Evolutionary conservation across 2,113 vertebrate genomes (phyloP), one percentile per base, ranked within the genome.

Genomic region (Lampris incognitus): DNA sequence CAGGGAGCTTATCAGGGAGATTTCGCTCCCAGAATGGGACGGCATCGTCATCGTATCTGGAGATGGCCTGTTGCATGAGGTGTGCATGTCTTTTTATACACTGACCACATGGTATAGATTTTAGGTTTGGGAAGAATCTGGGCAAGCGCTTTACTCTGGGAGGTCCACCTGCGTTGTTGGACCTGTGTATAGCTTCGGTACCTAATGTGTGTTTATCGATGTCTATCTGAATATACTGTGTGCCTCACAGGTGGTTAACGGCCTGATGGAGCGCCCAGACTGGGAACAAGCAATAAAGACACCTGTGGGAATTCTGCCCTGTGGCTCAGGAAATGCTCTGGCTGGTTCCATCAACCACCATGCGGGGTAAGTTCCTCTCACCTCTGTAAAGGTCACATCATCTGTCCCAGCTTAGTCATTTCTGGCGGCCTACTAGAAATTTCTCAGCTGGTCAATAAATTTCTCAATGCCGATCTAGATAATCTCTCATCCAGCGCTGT

Each of bases 251-350:
- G 96, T 98, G 44, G 92, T 97, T 64, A 98, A 98, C 11, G 97
- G 97, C 13, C 90, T 98, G 61, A 94, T 98, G 88, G 95, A 95
- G 56, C 94, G 96, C 48, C 87, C 95, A 0, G 96, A 98, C 77
- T 98, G 97, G 97, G 92, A 96, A 87, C 91, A 95, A 86, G 96
- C 97, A n/a, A 95, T 97, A 91, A 95, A 95, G 89, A 96, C 76
- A 44, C 97, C 97, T 0, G 88, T 98, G 11, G 96, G 97, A 49
- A 92, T 97, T 87, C 89, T 98, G 59, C 97, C 96, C 24, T 97
- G 96, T 36, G 97, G 97, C 50, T 98, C 97, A 0, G 97, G 97
- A 68, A 98, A 98, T 13, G 97, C 96, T 0, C 85, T 98, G 74
- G 96, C 97, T 36, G 97, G 95, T 54, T 95, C 96, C 0, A 76